Evolutionary conservation across 2,113 vertebrate genomes (phyloP).

Genomic region (Ptilonorhynchus violaceus): DNA sequence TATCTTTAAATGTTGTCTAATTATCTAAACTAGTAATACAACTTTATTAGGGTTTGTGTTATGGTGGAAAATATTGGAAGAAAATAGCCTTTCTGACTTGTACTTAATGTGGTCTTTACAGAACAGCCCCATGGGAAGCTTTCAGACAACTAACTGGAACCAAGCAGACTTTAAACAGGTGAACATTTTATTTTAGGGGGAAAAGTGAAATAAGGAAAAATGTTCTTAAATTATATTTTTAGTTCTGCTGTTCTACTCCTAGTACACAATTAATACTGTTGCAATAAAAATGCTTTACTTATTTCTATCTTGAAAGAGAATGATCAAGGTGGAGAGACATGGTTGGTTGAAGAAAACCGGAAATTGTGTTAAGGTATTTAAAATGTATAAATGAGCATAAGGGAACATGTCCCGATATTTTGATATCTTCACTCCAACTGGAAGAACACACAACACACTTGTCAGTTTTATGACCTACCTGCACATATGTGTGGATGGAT

Average conservation of each 20-base stretch:
- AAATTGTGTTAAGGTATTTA: not conserved
- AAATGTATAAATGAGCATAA: not conserved
- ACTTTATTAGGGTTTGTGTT: not conserved
- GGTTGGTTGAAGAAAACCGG: not conserved
- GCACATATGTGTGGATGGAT: not conserved
- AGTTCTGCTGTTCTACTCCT: not conserved
- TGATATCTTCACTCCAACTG: not conserved
- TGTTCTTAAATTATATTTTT: not conserved
- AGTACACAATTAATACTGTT: not conserved
- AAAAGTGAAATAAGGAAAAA: not conserved
- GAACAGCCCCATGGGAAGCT: slow-evolving; percentile 41
- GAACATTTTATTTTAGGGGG: not conserved
- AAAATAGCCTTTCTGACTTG: slow-evolving; percentile 7
- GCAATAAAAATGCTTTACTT: not conserved
- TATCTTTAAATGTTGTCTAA: not conserved
- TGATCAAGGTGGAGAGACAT: not conserved
- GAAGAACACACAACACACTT: not conserved
- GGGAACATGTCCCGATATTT: not conserved
- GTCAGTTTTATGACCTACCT: not conserved
- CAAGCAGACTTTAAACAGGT: slow-evolving; percentile 44
- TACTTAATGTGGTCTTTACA: slow-evolving; percentile 32
- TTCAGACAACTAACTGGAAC: slow-evolving; percentile 48
- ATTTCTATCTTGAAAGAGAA: not conserved
- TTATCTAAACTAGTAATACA: not conserved
- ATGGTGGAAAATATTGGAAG: not conserved